Base-by-base conservation (phyloP, 2,888 invertebrate species). In the Oscheius sp. region DNA sequence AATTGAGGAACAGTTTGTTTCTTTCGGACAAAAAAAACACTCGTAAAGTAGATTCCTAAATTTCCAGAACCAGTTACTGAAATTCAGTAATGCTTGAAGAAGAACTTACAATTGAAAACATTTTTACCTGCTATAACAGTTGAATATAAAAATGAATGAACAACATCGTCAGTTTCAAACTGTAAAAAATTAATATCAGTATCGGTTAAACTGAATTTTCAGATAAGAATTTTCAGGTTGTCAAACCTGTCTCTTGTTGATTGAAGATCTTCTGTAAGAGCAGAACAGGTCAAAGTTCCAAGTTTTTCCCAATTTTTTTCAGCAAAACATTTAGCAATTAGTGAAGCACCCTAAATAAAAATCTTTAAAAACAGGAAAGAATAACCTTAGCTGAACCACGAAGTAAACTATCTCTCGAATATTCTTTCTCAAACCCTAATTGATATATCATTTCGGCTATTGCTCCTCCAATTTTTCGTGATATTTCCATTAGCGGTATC, bases 1-100 rank as follows among this genome's bases (percentile, higher is more conserved):
- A 67, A 32, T 1, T 70, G 44, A 6, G 77, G 77, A 14, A 77
- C 71, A 17, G 62, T 45, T 24, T 70, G 59, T 8, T 61, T 68
- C 17, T 66, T 30, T 17, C 76, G 67, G 9, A 77, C 71, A 30
- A 69, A 71, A 4, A 74, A 73, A 2, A 79, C 76, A 1, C 74
- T 59, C 1, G 77, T 73, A 65, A 76, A 77, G 57, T 77, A 77
- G 41, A 77, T 73, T 44, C 70, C 68, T 12, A 77, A 47, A 45
- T 77, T 79, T 5, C 66, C 62, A 12, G 41, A 63, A 45, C 62
- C 45, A 32, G 67, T 75, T 24, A 77, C 77, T 77, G 67, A 57
- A 72, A 59, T 50, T 17, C 8, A 8, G 4, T 22, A 28, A 26
- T 26, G 1, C 9, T 30, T 50, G 2, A 26, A 26, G 20, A 8